Base-by-base conservation (phyloP, 1,140 invertebrate species). In the Scaptomyza pallida region DNA sequence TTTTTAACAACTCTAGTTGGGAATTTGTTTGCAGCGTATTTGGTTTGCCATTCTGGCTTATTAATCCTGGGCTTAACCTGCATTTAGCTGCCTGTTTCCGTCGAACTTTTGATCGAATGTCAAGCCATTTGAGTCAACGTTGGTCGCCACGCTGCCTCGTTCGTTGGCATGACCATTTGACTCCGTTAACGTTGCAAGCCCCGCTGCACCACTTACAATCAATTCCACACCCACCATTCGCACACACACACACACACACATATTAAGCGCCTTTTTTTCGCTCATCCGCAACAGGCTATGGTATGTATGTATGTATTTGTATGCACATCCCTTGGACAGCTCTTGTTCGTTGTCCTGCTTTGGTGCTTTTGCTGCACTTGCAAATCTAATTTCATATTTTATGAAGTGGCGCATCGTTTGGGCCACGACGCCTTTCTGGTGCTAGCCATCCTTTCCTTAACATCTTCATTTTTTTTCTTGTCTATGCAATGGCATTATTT, bases 311-410 rank as follows among this genome's bases (percentile, higher is more conserved):
- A 78, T 81, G 44, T 69, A 68, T 61, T 71, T 81, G 48, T 69
- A 75, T 54, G 62, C 48, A 55, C 71, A 74, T 75, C 65, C 62
- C 45, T 35, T 41, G 35, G 13, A 41, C 16, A 75, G 57, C 52
- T 40, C 51, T 30, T 30, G 33, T 40, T 55, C 52, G 65, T 33
- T 62, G 47, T 61, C 43, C 64, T 55, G 35, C 19, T 9, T 8
- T 30, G 60, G 13, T 33, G 21, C 43, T 52, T 55, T 67, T 72
- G 79, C 75, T 55, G 61, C 54, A 71, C 52, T 78, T 83, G 80
- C 72, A 85, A 85, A 85, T 85, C 81, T 85, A 85, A 85, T 85
- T 85, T 85, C 81, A 85, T 85, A 85, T 85, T 85, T 85, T 88
- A 86, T 86, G 81, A 86, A 86, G 82, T 86, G 81, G 60, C 65